A percentile compares a stretch with the other conserved stretches of the same genome.
These are phyloP conservation scores for Sebastes reedi DNA, from an alignment of 2,797 vertebrate species.

Conservation along the genomic window DNA sequence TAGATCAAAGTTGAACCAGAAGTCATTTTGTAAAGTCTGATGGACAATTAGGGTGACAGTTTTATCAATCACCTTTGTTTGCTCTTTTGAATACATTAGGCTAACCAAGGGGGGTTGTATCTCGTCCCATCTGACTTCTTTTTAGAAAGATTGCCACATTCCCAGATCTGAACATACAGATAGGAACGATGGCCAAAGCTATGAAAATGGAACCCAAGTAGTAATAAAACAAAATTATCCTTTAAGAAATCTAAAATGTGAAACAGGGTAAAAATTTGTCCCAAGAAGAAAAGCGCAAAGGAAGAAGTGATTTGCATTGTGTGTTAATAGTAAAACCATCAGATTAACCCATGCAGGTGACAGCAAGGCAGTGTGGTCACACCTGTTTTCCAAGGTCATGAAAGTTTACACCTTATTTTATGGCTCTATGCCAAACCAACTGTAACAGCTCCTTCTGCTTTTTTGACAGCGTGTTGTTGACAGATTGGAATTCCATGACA, in stretches of 20 bases:
- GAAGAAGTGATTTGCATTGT: background rate
- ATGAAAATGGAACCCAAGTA: background rate
- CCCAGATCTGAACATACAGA: background rate
- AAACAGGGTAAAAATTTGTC: background rate
- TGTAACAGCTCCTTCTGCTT: conserved; percentile 29
- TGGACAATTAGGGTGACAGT: background rate
- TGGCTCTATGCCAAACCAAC: conserved; percentile 28
- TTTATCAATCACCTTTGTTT: background rate
- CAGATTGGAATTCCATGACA: conserved; percentile 25
- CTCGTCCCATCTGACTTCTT: background rate
- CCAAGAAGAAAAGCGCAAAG: background rate
- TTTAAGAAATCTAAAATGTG: background rate
- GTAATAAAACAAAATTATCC: background rate
- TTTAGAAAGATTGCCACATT: background rate
- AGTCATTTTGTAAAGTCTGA: background rate
- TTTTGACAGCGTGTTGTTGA: conserved; percentile 30
- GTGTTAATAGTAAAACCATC: background rate
- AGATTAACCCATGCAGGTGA: conserved; percentile 3
- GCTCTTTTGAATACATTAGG: background rate
- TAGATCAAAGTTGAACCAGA: background rate
- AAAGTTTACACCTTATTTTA: conserved; percentile 18
- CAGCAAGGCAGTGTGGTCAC: background rate
- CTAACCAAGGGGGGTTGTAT: background rate
- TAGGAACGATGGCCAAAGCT: background rate
- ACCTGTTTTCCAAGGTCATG: conserved; percentile 45